phyloP scores from a whole-genome alignment of 1,140 invertebrate genomes.

The Eriosoma lanigerum region DNA sequence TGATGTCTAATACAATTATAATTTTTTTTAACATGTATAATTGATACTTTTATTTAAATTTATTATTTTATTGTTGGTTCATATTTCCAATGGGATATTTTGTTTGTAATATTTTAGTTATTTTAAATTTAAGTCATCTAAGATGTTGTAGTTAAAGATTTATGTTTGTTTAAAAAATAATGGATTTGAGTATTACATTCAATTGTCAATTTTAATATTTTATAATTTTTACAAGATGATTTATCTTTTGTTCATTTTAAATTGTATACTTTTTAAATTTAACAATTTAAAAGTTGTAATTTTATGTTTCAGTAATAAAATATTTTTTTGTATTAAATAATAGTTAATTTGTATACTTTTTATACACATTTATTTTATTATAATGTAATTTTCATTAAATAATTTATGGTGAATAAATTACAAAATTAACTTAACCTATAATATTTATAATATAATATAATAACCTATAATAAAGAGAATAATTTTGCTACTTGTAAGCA shows the following conservation, averaged over 20 bases:
- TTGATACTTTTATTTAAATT: constrained; percentile 14
- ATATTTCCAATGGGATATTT: not conserved
- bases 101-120: not conserved
- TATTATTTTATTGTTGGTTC: not conserved
- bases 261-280: constrained; percentile 10
- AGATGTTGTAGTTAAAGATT: not conserved
- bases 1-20: not conserved
- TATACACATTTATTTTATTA: not conserved
- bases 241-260: not conserved
- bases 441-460: too few relatives aligned
- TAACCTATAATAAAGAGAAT: too few relatives aligned
- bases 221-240: too few relatives aligned
- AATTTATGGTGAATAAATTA: not conserved
- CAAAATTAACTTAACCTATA: too few relatives aligned
- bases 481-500: too few relatives aligned
- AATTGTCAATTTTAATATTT: too few relatives aligned
- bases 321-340: constrained; percentile 6
- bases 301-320: constrained; percentile 26
- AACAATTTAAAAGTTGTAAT: not conserved
- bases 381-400: not conserved
- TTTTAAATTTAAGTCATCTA: not conserved
- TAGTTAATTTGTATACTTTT: not conserved
- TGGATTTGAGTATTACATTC: too few relatives aligned
- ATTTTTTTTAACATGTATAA: not conserved
- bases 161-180: constrained; percentile 3